A percentile compares a stretch with the other conserved stretches of the same genome.
Conservation (phyloP, 1,140 invertebrate genomes). For the Branchinecta lynchi region DNA sequence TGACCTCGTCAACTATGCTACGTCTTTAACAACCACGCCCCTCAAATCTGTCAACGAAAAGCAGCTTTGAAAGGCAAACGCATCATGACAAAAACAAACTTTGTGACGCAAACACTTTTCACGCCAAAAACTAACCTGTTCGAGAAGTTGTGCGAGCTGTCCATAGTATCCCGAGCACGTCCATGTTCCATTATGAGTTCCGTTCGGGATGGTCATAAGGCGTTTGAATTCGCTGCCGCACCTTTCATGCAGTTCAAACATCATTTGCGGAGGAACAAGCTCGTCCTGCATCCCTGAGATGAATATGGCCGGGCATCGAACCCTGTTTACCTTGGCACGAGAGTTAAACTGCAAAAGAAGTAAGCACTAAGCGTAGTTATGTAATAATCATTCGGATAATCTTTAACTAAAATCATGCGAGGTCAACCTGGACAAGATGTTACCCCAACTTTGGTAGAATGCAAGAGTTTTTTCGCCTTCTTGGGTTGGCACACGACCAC, state of each 20-base stretch:
- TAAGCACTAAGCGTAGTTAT: background rate
- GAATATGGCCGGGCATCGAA: slow-evolving; percentile 54
- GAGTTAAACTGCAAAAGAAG: slow-evolving; percentile 49
- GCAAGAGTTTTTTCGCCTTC: no score
- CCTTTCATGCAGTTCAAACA: slow-evolving; percentile 51
- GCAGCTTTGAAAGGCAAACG: no score
- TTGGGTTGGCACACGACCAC: no score
- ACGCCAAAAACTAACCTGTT: slow-evolving; percentile 7
- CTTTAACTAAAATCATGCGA: slow-evolving; percentile 11
- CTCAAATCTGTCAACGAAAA: no score
- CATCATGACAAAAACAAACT: no score
- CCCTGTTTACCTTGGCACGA: slow-evolving; percentile 45
- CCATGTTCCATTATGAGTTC: slow-evolving; percentile 79
- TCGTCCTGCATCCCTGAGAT: slow-evolving; percentile 64
- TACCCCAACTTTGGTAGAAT: no score
- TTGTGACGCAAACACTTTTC: no score
- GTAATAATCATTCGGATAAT: background rate
- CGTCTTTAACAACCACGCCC: no score
- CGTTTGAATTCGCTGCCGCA: slow-evolving; percentile 52
- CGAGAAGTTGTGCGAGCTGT: slow-evolving; percentile 30
- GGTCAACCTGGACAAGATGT: background rate
- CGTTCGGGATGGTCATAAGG: slow-evolving; percentile 50
- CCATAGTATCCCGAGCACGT: slow-evolving; percentile 43
- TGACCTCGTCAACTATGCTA: no score
- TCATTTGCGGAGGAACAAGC: slow-evolving; percentile 72